phyloP scores from a whole-genome alignment of 2,113 vertebrate species.

The Cromileptes altivelis region DNA sequence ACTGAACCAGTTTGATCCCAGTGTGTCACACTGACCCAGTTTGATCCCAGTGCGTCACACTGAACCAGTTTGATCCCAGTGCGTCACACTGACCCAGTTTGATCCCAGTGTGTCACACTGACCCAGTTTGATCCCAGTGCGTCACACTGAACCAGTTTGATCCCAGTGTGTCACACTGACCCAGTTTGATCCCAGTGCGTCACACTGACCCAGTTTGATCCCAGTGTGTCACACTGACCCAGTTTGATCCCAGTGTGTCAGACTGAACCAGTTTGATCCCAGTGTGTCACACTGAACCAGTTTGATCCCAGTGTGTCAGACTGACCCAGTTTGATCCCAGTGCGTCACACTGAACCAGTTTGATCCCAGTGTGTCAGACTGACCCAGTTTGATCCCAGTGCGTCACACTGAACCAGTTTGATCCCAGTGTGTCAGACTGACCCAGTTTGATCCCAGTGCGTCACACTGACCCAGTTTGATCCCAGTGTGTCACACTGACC shows the following conservation, averaged over 20 bases:
- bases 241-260: slow-evolving; percentile 75
- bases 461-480: slow-evolving; percentile 88
- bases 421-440: not conserved
- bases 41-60: slow-evolving; percentile 42
- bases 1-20: slow-evolving; percentile 86
- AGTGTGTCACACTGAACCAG: slow-evolving; percentile 82
- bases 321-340: slow-evolving; percentile 86
- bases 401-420: slow-evolving; percentile 86
- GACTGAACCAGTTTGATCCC: slow-evolving; percentile 86
- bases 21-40: slow-evolving; percentile 84
- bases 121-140: slow-evolving; percentile 88
- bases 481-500: slow-evolving; percentile 67
- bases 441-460: slow-evolving; percentile 86
- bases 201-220: slow-evolving; percentile 88
- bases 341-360: slow-evolving; percentile 86
- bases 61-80: slow-evolving; percentile 86
- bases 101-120: too few species aligned
- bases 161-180: slow-evolving; percentile 48
- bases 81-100: slow-evolving; percentile 86
- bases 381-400: slow-evolving; percentile 88
- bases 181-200: slow-evolving; percentile 83
- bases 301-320: slow-evolving; percentile 62
- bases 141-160: slow-evolving; percentile 86
- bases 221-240: slow-evolving; percentile 76
- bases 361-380: too few species aligned